Evolutionary conservation across 2,888 invertebrate genomes (phyloP).

Genomic region (Watsonalla cultraria): DNA sequence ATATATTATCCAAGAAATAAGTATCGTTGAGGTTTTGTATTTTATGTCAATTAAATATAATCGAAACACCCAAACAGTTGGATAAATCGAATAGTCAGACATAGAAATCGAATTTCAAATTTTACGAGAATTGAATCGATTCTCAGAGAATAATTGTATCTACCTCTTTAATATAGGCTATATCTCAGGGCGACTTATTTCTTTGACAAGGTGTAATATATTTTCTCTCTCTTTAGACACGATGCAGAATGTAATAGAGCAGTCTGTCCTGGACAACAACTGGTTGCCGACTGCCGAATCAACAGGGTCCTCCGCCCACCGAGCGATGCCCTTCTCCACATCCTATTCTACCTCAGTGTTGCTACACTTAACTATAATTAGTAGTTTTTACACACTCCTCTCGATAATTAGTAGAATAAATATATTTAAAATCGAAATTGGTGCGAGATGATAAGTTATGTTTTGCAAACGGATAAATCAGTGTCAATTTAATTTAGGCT

Average conservation of each 20-base stretch:
- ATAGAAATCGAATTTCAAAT: background rate
- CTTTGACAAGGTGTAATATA: background rate
- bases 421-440: slow-evolving; percentile 26
- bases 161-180: too few species aligned
- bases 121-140: background rate
- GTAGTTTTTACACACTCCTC: slow-evolving; percentile 31
- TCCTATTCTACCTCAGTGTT: slow-evolving; percentile 42
- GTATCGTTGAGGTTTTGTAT: too few species aligned
- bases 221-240: slow-evolving; percentile 48
- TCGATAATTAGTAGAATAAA: slow-evolving; percentile 24
- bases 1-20: too few species aligned
- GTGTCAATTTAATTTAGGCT: slow-evolving; percentile 32
- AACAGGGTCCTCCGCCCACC: slow-evolving; percentile 43
- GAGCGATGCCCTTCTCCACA: slow-evolving; percentile 41
- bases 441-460: slow-evolving; percentile 62
- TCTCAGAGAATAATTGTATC: background rate
- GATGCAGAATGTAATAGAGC: slow-evolving; percentile 74
- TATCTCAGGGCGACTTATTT: too few species aligned
- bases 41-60: background rate
- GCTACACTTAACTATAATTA: slow-evolving; percentile 38
- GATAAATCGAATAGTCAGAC: too few species aligned
- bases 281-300: slow-evolving; percentile 73
- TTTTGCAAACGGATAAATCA: slow-evolving; percentile 14
- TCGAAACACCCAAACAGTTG: too few species aligned
- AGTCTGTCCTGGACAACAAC: slow-evolving; percentile 74